Evolutionary conservation across 2,113 vertebrate genomes (phyloP).

Genomic region (Tachuris rubrigastra): DNA sequence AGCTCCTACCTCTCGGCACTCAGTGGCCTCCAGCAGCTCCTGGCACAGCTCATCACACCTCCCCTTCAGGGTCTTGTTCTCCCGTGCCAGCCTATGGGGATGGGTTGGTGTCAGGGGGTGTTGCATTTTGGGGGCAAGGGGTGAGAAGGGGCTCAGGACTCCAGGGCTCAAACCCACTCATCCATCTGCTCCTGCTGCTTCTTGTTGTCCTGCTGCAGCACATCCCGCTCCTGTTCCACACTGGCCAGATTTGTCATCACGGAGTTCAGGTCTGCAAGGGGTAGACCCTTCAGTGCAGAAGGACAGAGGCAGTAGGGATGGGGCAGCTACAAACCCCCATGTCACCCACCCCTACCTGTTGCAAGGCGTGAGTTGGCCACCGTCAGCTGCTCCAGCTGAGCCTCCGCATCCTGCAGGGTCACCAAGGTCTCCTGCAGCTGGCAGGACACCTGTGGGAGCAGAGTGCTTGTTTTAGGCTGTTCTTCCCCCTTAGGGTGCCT

Average conservation of each 20-base stretch:
- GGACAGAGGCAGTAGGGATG: not conserved
- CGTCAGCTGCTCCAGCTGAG: conserved; percentile 55
- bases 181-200: conserved; percentile 32
- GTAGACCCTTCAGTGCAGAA: rapidly evolving
- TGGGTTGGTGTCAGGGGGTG: not conserved
- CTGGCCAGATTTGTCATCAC: conserved; percentile 52
- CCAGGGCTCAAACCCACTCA: conserved; percentile 44
- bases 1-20: conserved; percentile 83
- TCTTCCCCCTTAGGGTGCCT: not conserved
- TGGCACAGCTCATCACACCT: conserved; percentile 16
- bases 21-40: conserved; percentile 70
- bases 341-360: conserved; percentile 25
- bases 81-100: conserved; percentile 40
- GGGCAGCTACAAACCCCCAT: not conserved
- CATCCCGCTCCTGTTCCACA: conserved; percentile 70
- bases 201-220: conserved; percentile 66
- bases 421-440: conserved; percentile 47
- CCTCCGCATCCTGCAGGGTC: not conserved
- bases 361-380: conserved; percentile 52
- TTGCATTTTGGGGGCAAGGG: rapidly evolving
- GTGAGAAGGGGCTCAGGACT: not conserved
- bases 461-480: not conserved
- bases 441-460: conserved; percentile 41
- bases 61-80: conserved; percentile 32
- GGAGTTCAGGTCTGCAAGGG: conserved; percentile 49